Conservation (phyloP, 2,797 vertebrate genomes). For the Fistularia tabacaria region DNA sequence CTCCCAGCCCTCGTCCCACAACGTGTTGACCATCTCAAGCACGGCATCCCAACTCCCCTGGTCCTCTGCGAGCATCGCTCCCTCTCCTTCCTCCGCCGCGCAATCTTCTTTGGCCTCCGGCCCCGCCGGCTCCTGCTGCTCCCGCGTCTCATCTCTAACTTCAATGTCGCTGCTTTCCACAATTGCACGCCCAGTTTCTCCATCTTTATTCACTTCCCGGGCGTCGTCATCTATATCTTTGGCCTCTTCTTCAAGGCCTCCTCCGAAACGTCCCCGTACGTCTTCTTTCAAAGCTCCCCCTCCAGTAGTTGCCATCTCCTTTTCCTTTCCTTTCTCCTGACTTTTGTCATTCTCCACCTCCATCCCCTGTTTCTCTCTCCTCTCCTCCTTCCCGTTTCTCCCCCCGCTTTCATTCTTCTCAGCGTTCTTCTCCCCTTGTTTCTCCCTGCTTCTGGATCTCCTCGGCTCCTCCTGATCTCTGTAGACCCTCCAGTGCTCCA, state of each 20-base stretch:
- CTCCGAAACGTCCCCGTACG: constrained; percentile 32
- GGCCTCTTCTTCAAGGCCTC: constrained; percentile 19
- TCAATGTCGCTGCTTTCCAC: constrained; percentile 9
- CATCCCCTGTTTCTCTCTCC: constrained; percentile 23
- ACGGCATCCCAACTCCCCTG: constrained; percentile 72
- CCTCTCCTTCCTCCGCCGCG: constrained; percentile 30
- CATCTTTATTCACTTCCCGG: constrained; percentile 10
- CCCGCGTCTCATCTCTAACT: constrained; percentile 16
- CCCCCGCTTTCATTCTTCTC: constrained; percentile 32
- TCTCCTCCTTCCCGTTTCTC: constrained; percentile 25
- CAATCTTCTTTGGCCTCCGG: constrained; percentile 27
- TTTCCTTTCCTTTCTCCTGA: constrained; percentile 24
- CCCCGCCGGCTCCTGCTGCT: constrained; percentile 18
- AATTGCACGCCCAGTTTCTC: constrained; percentile 9
- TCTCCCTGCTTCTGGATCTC: constrained; percentile 49
- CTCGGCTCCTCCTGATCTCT: constrained; percentile 65
- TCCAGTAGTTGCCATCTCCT: constrained; percentile 13
- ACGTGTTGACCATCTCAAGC: constrained; percentile 76
- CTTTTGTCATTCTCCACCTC: constrained; percentile 15
- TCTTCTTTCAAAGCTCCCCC: constrained; percentile 22
- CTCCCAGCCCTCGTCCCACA: constrained; percentile 75
- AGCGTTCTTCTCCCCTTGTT: constrained; percentile 29
- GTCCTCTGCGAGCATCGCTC: constrained; percentile 29
- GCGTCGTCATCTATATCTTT: constrained; percentile 25
- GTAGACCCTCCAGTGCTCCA: constrained; percentile 73